Percentiles rank a stretch among this genome's conserved stretches.
Evolutionary conservation across 2,113 vertebrate species (phyloP).

Genomic region (Ageneiosus marmoratus): DNA sequence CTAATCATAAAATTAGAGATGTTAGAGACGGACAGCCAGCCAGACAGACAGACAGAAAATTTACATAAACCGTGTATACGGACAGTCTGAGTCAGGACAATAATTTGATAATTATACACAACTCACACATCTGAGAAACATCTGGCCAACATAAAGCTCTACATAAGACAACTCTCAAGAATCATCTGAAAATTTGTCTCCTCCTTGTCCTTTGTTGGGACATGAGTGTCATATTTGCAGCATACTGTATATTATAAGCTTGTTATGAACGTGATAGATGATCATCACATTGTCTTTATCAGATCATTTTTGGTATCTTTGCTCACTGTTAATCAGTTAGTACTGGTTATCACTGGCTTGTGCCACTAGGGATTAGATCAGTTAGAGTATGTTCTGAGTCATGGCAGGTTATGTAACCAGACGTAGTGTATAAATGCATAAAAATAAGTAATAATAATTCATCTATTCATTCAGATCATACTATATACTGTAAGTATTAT

Average conservation of each 20-base stretch:
- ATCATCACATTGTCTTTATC: background rate
- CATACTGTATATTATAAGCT: background rate
- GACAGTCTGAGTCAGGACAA: background rate
- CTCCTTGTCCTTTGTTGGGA: background rate
- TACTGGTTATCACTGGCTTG: background rate
- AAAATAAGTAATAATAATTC: no score
- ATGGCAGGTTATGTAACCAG: background rate
- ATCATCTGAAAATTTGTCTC: background rate
- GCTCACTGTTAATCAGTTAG: background rate
- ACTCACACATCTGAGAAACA: background rate
- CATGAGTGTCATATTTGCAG: background rate
- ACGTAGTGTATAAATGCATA: background rate
- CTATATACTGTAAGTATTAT: background rate
- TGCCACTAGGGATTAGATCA: background rate
- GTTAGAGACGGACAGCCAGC: no score
- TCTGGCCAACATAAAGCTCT: background rate
- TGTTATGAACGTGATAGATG: background rate
- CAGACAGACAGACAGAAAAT: no score
- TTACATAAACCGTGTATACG: background rate
- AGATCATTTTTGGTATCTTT: background rate
- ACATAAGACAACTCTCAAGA: background rate
- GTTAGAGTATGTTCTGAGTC: background rate
- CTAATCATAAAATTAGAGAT: no score
- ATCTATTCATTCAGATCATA: background rate
- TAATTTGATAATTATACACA: background rate